Base-by-base conservation (phyloP, 2,888 invertebrate genomes). In the Danaus chrysippus region DNA sequence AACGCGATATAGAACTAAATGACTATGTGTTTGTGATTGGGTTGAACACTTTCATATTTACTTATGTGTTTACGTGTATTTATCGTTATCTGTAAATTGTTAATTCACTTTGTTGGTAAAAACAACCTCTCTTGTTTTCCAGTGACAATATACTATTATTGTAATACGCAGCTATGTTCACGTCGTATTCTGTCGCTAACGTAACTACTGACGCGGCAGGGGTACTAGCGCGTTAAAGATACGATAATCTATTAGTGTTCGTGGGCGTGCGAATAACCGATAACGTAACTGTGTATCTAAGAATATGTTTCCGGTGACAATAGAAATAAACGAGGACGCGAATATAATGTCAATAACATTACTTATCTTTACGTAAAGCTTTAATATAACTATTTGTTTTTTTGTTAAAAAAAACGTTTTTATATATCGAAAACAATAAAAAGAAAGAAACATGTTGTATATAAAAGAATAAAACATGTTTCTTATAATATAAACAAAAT, bases 61-160 rank as follows among this genome's bases (percentile, higher is more conserved):
- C 23, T 34, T 6, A 5, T 34, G 6, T 34, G 6, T 34, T 34
- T 34, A 34, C 23, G 23, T 64, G 56, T 52, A 23, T 54, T 61
- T 42, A 34, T 34, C 8, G 23, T 34, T 34, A 34, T 34, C 23
- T 34, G 61, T 56, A 64, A 59, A 65, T 58, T 63, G 65, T 65
- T 66, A 63, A 63, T 59, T 57, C 55, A 58, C 53, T 65, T 57
- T 56, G 19, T 54, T 62, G 57, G 66, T 58, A 59, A 44, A 54
- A 64, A 63, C 82, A 80, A 83, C 83, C 83, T 83, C 77, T 72
- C 68, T 70, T 77, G 65, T 76, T 76, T 81, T 77, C 79, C 71
- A 77, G 70, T 78, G 76, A 79, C 78, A 79, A 72, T 66, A 59
- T 59, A 73, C 70, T 77, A 73, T 73, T 71, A 68, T 69, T 62